A percentile compares a stretch with the other conserved stretches of the same genome.
Conservation (phyloP, 2,888 invertebrate genomes). For the Silvanus unidentatus region DNA sequence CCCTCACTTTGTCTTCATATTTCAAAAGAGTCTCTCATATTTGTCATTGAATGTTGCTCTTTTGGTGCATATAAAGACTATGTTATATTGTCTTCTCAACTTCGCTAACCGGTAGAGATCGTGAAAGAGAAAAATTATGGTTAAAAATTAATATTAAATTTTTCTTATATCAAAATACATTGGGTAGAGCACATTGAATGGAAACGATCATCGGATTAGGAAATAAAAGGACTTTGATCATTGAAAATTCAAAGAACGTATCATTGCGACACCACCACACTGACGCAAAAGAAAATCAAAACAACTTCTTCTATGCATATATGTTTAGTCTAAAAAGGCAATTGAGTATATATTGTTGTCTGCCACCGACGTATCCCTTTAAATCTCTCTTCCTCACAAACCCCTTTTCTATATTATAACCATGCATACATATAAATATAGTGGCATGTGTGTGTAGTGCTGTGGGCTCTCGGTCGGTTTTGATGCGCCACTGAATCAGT, state of each 20-base stretch:
- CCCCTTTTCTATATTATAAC: not conserved
- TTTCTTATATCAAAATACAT: no score
- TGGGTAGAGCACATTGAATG: no score
- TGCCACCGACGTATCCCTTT: conserved; percentile 35
- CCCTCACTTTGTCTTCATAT: conserved; percentile 2
- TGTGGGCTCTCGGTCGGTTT: no score
- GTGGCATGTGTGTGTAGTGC: no score
- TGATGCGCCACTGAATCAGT: not conserved
- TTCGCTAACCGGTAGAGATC: no score
- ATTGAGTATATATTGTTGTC: conserved; percentile 40
- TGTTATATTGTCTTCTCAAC: no score
- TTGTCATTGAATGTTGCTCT: conserved; percentile 1
- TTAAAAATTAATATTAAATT: no score
- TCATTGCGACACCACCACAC: conserved; percentile 27
- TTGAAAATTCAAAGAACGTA: conserved; percentile 34
- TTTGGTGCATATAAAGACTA: not conserved
- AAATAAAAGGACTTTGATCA: not conserved
- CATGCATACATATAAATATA: no score
- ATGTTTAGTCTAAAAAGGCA: conserved; percentile 28
- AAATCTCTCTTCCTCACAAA: conserved; percentile 13
- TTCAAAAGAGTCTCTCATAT: not conserved
- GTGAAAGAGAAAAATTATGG: no score
- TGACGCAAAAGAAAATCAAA: conserved; percentile 32
- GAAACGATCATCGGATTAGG: no score
- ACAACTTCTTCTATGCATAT: conserved; percentile 25